A percentile compares a stretch with the other conserved stretches of the same genome.
Evolutionary conservation across 2,113 vertebrate species (phyloP).

Genomic region (Pogonocichla stellata): DNA sequence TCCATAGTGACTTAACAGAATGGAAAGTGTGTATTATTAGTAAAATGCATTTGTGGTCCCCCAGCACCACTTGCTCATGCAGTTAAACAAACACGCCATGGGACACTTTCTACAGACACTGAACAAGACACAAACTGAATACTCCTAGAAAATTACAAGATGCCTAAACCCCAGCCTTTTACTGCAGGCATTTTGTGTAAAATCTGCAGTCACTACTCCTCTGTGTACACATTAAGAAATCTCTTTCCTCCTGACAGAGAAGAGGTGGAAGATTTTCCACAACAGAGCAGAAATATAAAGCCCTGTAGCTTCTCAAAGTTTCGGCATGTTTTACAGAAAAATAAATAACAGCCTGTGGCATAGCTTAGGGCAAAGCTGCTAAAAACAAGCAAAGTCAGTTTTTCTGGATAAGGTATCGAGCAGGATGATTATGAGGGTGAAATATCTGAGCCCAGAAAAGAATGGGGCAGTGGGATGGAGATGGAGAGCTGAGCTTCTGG

Average conservation of each 20-base stretch:
- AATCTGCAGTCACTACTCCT: neutral
- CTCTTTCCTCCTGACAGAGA: neutral
- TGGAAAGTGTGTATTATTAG: neutral
- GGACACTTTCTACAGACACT: neutral
- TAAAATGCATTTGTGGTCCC: neutral
- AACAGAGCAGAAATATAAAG: neutral
- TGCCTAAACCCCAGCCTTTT: neutral
- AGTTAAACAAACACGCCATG: neutral
- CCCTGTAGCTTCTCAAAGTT: neutral
- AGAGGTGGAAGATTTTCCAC: neutral
- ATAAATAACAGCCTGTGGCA: neutral
- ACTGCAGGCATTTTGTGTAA: neutral
- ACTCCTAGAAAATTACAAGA: neutral
- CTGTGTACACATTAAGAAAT: neutral
- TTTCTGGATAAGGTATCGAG: neutral
- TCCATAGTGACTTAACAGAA: neutral
- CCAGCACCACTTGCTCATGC: neutral
- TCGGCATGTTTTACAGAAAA: neutral
- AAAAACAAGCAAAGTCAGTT: neutral
- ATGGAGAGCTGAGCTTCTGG: neutral
- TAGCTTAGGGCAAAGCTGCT: neutral
- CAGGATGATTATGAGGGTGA: accelerated
- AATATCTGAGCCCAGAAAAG: neutral
- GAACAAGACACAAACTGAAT: neutral
- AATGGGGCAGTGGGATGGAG: accelerated